These are phyloP conservation scores for Beroe forskalii DNA, from an alignment of 37 sponge, comb jelly and placozoan species.

Conservation along the genomic window DNA sequence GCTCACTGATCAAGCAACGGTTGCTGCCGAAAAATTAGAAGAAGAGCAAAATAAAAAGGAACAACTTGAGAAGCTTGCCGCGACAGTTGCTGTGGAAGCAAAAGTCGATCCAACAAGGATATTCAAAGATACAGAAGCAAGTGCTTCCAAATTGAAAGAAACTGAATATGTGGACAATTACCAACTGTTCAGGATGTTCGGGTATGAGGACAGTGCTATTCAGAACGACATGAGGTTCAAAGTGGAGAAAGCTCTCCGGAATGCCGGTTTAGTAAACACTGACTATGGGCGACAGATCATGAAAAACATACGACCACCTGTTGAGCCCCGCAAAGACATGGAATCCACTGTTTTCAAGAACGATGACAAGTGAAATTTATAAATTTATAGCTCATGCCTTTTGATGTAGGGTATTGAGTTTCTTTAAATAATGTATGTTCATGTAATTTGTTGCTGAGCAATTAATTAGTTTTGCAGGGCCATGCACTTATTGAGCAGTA, in stretches of 20 bases:
- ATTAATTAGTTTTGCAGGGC: background rate
- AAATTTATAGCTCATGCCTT: too few species aligned
- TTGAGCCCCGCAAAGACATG: slow-evolving; percentile 76
- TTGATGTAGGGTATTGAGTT: too few species aligned
- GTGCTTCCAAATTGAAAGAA: background rate
- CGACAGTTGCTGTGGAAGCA: slow-evolving; percentile 53
- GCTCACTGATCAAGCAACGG: slow-evolving; percentile 19
- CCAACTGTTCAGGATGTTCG: slow-evolving; percentile 20
- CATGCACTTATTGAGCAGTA: background rate
- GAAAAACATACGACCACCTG: slow-evolving; percentile 72
- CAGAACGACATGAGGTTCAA: slow-evolving; percentile 72
- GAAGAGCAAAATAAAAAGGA: slow-evolving; percentile 8
- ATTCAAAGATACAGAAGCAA: slow-evolving; percentile 13
- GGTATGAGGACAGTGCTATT: slow-evolving; percentile 61
- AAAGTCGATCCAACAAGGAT: slow-evolving; percentile 2
- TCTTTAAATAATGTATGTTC: too few species aligned
- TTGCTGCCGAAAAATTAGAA: background rate
- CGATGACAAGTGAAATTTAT: background rate
- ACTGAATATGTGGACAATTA: background rate
- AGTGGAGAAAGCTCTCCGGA: slow-evolving; percentile 77
- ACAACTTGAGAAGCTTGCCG: slow-evolving; percentile 37
- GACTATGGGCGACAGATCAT: slow-evolving; percentile 77
- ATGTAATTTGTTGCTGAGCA: background rate
- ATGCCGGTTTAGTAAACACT: slow-evolving; percentile 79
- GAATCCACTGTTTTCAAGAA: slow-evolving; percentile 75